These are phyloP conservation scores for Heliconius charithonia DNA, from an alignment of 2,888 invertebrate species.

Conservation along the genomic window DNA sequence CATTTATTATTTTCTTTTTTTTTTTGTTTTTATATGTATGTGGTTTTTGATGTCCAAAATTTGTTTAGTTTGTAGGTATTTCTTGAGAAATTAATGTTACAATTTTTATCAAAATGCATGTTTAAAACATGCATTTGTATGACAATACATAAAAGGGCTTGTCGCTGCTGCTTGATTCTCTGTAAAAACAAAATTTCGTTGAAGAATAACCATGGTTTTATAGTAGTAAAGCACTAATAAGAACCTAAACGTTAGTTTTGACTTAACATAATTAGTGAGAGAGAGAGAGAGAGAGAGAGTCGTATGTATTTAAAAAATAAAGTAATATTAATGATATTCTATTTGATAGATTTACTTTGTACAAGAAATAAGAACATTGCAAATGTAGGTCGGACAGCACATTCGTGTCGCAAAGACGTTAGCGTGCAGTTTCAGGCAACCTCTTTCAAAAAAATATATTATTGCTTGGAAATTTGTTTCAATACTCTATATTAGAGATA, in stretches of 20 bases:
- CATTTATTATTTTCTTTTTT: background rate
- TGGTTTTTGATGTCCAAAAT: no score
- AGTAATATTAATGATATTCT: no score
- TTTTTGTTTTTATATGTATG: background rate
- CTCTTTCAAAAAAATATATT: constrained; percentile 68
- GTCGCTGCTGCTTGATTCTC: no score
- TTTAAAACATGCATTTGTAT: no score
- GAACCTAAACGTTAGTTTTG: no score
- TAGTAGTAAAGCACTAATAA: background rate
- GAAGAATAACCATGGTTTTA: background rate
- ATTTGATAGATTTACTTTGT: background rate
- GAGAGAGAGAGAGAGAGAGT: no score
- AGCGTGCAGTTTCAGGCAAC: constrained; percentile 65
- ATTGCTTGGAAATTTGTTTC: constrained; percentile 68
- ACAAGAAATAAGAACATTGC: constrained; percentile 38
- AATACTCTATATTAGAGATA: constrained; percentile 49
- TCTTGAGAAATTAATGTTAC: no score
- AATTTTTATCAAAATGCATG: no score
- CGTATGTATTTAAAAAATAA: no score
- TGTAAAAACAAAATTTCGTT: background rate
- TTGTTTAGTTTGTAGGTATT: no score
- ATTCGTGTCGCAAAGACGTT: constrained; percentile 67
- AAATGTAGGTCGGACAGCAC: constrained; percentile 65
- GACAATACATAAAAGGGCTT: no score
- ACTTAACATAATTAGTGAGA: no score